Evolutionary conservation across 2,797 vertebrate genomes (phyloP).

Genomic region (Leptodactylus fallax): DNA sequence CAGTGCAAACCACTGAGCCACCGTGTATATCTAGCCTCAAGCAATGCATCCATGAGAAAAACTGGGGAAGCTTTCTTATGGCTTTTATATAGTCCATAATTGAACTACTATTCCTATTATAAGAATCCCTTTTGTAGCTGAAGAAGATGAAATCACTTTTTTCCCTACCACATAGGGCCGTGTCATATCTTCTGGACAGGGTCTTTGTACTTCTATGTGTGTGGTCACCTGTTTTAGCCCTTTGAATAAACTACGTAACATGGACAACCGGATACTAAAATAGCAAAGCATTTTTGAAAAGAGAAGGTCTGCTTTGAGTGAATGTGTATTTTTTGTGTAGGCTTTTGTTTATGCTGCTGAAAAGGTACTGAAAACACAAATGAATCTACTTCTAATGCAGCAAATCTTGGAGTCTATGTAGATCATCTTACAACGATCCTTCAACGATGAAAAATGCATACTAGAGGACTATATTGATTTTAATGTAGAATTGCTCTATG

Average conservation of each 20-base stretch:
- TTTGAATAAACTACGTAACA: not conserved
- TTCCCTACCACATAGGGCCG: not conserved
- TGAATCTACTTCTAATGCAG: not conserved
- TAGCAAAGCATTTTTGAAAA: not conserved
- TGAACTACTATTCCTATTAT: not conserved
- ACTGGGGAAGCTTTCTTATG: not conserved
- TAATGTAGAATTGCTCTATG: slow-evolving; percentile 18
- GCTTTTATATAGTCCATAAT: not conserved
- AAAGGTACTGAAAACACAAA: not conserved
- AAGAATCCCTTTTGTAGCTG: not conserved
- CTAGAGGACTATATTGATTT: slow-evolving; percentile 24
- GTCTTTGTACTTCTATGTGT: not conserved
- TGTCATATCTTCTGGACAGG: slow-evolving; percentile 3
- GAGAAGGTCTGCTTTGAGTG: not conserved
- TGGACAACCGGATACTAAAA: not conserved
- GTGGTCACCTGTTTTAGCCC: slow-evolving; percentile 6
- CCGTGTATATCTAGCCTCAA: not conserved
- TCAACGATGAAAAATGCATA: slow-evolving; percentile 39
- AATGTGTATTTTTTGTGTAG: slow-evolving; percentile 4
- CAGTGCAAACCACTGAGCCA: no score
- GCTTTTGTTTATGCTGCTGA: not conserved
- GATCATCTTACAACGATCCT: not conserved
- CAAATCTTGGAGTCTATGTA: not conserved
- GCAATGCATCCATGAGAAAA: not conserved
- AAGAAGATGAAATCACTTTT: not conserved